Base-by-base conservation (phyloP, 2,113 vertebrate genomes). In the Salminus brasiliensis region DNA sequence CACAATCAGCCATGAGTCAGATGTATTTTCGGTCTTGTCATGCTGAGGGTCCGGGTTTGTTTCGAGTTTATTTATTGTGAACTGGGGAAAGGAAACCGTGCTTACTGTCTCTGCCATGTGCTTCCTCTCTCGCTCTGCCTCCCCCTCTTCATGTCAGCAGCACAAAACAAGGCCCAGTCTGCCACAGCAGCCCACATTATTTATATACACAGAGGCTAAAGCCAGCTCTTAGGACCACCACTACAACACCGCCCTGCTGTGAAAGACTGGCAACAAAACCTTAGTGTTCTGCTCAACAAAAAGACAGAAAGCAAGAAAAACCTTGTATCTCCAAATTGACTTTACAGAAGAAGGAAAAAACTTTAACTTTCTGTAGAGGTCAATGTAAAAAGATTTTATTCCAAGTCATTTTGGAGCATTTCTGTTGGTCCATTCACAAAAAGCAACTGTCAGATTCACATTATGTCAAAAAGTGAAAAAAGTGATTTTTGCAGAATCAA, bases 91-190 rank as follows among this genome's bases (percentile, higher is more conserved):
- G 80, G 78, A 89, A 85, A 81, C 18, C 16, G 12, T 25, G 23
- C 27, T 73, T 12, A 66, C 34, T 68, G 39, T 25, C 27, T 53
- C 18, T 60, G 75, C 53, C 62, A 77, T 74, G 69, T 79, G 79
- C 62, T 87, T 91, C 86, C 82, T 84, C 2, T 41, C 4, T 10
- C 39, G 30, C 21, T 74, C 11, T 53, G 25, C 27, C 69, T 60
- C 34, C 30, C 39, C n/a, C 27, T 47, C 16, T 55, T 29, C 41
- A 55, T 59, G 74, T 45, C 68, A 78, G 65, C 30, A 21, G 57
- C 52, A 43, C 49, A 55, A 59, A 49, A 43, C 72, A 34, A 9
- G 27, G 21, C 49, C 8, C 18, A 67, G 10, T 60, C 55, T 59
- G n/a, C 36, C 4, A 0, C 39, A n/a, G 13, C 53, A 49, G 32